A percentile compares a stretch with the other conserved stretches of the same genome.
phyloP scores from a whole-genome alignment of 2,888 invertebrate species.

The Catocala nupta region DNA sequence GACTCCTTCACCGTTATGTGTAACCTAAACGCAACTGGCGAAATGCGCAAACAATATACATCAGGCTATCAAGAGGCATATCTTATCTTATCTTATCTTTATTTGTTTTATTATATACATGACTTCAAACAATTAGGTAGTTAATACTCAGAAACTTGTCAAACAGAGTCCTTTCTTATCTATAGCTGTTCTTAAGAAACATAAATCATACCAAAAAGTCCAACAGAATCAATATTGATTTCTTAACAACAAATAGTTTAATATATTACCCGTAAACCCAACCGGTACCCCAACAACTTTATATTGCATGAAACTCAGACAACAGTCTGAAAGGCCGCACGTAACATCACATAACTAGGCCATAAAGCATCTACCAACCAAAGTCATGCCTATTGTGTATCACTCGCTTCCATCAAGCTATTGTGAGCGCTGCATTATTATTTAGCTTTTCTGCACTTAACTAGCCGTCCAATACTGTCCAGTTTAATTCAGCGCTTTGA shows the following conservation, averaged over 20 bases:
- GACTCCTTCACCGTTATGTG: no score
- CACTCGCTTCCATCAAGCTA: constrained; percentile 64
- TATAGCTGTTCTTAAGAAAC: no score
- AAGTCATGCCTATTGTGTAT: constrained; percentile 67
- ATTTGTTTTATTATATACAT: no score
- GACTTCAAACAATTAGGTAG: no score
- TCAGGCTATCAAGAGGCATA: no score
- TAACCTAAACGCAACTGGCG: no score
- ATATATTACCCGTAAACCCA: neutral
- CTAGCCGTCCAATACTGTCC: constrained; percentile 60
- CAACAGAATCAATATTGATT: neutral
- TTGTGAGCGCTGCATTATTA: constrained; percentile 69
- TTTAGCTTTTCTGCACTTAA: constrained; percentile 63
- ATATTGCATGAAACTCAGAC: constrained; percentile 27
- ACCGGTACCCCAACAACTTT: constrained; percentile 8
- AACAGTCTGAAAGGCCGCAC: constrained; percentile 34
- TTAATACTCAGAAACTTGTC: no score
- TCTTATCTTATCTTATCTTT: no score
- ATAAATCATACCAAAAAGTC: no score
- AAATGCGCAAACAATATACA: no score
- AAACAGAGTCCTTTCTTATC: no score
- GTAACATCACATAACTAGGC: constrained; percentile 41
- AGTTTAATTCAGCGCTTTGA: constrained; percentile 66
- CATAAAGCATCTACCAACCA: constrained; percentile 48
- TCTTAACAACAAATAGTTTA: neutral